phyloP scores from a whole-genome alignment of 2,113 vertebrate genomes.

The Triplophysa rosa region DNA sequence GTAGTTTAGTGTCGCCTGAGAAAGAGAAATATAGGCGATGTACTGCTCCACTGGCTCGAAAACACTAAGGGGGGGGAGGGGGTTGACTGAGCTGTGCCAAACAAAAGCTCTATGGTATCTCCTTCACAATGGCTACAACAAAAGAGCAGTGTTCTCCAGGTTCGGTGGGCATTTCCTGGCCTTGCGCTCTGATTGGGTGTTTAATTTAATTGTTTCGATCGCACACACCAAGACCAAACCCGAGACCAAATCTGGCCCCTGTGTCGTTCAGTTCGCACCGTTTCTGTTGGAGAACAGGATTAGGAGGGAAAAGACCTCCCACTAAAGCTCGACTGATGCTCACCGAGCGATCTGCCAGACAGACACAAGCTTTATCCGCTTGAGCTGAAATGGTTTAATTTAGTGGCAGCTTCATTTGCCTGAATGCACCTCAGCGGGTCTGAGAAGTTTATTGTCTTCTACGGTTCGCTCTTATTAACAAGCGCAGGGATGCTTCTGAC shows the following conservation, averaged over 20 bases:
- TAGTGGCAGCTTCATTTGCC: conserved; percentile 49
- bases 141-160: conserved; percentile 51
- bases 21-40: conserved; percentile 28
- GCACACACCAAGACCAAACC: conserved; percentile 32
- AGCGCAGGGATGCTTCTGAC: not conserved
- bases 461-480: conserved; percentile 24
- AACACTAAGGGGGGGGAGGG: conserved; percentile 19
- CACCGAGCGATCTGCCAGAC: conserved; percentile 35
- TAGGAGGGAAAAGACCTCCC: conserved; percentile 41
- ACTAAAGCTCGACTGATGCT: conserved; percentile 33
- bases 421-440: conserved; percentile 36
- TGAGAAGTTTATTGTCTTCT: conserved; percentile 36
- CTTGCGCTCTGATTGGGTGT: conserved; percentile 38
- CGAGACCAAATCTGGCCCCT: not conserved
- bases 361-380: conserved; percentile 41
- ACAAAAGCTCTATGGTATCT: conserved; percentile 50
- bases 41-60: conserved; percentile 39
- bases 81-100: conserved; percentile 7
- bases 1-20: not conserved
- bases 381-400: conserved; percentile 55
- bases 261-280: not conserved
- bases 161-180: conserved; percentile 42
- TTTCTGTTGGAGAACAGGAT: conserved; percentile 41
- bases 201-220: conserved; percentile 52
- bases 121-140: conserved; percentile 48